Evolutionary conservation across 2,888 invertebrate species (phyloP).

Genomic region (Beris morrisii): DNA sequence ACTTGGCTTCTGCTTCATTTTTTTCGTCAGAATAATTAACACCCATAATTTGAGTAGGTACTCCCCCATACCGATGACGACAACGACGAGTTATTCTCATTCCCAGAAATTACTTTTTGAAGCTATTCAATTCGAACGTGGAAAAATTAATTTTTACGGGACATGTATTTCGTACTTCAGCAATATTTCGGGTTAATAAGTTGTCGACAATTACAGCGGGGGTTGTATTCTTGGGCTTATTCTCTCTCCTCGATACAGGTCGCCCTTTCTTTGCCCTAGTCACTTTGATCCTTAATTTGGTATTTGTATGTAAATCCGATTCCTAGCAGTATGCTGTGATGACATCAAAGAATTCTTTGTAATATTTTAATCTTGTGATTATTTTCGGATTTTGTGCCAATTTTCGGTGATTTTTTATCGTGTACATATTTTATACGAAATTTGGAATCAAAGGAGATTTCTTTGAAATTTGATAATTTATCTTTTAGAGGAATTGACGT

Average conservation of each 20-base stretch:
- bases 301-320: slow-evolving; percentile 3
- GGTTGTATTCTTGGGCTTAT: slow-evolving; percentile 1
- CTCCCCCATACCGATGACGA: background rate
- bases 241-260: background rate
- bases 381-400: slow-evolving; percentile 28
- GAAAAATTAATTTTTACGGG: slow-evolving; percentile 36
- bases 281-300: slow-evolving; percentile 15
- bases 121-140: slow-evolving; percentile 28
- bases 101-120: slow-evolving; percentile 7
- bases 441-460: no score
- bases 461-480: no score
- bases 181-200: slow-evolving; percentile 32
- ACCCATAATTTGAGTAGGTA: slow-evolving; percentile 14
- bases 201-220: slow-evolving; percentile 28
- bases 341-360: slow-evolving; percentile 32
- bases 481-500: no score
- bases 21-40: slow-evolving; percentile 26
- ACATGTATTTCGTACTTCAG: slow-evolving; percentile 15
- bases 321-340: no score
- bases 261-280: slow-evolving; percentile 21
- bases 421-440: no score
- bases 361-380: slow-evolving; percentile 35
- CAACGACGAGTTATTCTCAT: slow-evolving; percentile 10
- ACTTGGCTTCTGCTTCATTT: slow-evolving; percentile 9
- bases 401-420: slow-evolving; percentile 18